phyloP scores from a whole-genome alignment of 2,888 invertebrate species.

The Lysandra bellargus region DNA sequence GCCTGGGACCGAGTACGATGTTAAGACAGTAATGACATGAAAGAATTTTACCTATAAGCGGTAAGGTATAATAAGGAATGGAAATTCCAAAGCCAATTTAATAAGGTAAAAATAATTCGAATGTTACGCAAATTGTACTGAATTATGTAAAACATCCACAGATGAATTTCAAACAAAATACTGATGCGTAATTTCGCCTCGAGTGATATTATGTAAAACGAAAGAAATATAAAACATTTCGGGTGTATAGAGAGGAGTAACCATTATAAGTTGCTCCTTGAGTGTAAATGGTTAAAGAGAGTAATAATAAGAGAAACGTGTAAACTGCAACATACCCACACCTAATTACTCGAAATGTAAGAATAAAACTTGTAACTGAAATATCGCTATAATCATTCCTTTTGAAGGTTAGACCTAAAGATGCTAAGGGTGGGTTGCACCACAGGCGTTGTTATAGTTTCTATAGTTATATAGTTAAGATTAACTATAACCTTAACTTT shows the following conservation, averaged over 20 bases:
- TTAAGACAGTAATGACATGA: conserved; percentile 2
- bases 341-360: not conserved
- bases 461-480: no score
- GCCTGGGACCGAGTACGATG: not conserved
- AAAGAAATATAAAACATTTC: not conserved
- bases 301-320: not conserved
- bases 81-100: not conserved
- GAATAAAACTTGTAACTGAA: not conserved
- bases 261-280: not conserved
- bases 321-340: not conserved
- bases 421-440: no score
- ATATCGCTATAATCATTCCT: not conserved
- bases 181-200: not conserved
- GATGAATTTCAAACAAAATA: not conserved
- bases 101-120: not conserved
- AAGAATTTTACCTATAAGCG: not conserved
- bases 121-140: not conserved
- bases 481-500: no score
- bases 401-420: no score
- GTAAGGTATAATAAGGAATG: not conserved
- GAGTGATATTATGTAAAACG: not conserved
- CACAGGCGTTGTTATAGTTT: no score
- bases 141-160: not conserved
- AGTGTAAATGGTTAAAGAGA: not conserved
- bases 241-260: not conserved